Conservation (phyloP, 92 coral and sea anemone genomes). For the Porites lobata region DNA sequence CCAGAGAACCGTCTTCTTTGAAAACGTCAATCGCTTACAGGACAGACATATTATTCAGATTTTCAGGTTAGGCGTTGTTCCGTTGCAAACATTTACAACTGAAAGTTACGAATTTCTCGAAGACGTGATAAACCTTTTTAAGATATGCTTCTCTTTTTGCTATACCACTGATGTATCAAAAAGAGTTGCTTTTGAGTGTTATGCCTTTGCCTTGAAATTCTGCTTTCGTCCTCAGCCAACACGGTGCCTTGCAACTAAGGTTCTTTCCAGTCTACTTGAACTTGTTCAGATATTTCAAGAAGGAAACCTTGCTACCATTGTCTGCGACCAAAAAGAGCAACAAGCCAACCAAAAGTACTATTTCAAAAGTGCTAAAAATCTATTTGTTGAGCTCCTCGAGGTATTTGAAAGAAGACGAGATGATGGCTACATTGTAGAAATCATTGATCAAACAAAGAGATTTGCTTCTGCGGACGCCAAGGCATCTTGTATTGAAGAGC, state of each 20-base stretch:
- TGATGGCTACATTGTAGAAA: constrained; percentile 5
- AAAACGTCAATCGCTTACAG: constrained; percentile 17
- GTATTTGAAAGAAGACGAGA: constrained; percentile 21
- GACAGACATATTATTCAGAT: constrained; percentile 19
- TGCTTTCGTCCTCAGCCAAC: constrained; percentile 6
- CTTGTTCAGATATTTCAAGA: constrained; percentile 35
- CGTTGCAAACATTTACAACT: background rate
- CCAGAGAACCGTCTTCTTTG: background rate
- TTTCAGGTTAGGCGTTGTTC: constrained; percentile 2
- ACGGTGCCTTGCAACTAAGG: background rate
- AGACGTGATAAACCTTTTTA: constrained; percentile 9
- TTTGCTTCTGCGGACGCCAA: constrained; percentile 24
- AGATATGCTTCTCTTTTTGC: constrained; percentile 18
- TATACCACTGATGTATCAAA: constrained; percentile 14
- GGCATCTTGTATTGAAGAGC: background rate
- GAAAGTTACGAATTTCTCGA: constrained; percentile 4
- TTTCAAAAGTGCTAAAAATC: background rate
- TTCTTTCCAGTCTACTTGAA: constrained; percentile 20
- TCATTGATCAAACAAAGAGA: constrained; percentile 12
- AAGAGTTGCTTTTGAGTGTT: constrained; percentile 20
- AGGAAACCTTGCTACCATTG: constrained; percentile 3
- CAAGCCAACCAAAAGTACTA: background rate
- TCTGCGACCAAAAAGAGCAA: background rate
- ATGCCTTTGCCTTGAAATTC: constrained; percentile 13
- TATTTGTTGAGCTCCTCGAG: constrained; percentile 6